Base-by-base conservation (phyloP, 2,888 invertebrate genomes). In the Teleiodes luculella region DNA sequence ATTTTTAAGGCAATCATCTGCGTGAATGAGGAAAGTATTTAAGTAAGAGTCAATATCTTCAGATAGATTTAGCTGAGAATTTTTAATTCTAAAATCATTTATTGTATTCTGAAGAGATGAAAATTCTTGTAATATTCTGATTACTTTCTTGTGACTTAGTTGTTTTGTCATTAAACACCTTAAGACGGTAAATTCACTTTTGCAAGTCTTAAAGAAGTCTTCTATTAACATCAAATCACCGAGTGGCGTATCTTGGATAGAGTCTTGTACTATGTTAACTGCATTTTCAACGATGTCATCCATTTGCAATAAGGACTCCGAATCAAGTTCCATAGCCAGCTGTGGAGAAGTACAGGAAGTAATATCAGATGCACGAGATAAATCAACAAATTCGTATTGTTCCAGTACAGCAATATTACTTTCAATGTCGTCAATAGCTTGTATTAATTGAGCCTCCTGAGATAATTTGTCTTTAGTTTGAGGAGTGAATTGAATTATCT, bases 41-140 rank as follows among this genome's bases (percentile, higher is more conserved):
- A 85, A 61, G 55, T 67, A 72, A 3, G 56, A 62, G 53, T 68
- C 72, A 13, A 79, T 61, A 48, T 82, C 76, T 36, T 75, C 64
- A 2, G 79, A 64, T 7, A 82, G 54, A 3, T 62, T 65, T 0
- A 80, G 61, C 20, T 76, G 61, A 3, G 28, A 47, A 8, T 61
- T 64, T 49, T 77, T 74, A 3, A 54, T 52, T 65, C 79, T 79
- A 56, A 86, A 85, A 20, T 74, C 66, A 48, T 65, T 68, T 7
- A 86, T 72, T 2, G 67, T 68, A 47, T 55, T 67, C 61, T 78
- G 70, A 3, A 87, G 58, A 10, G 66, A 68, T 50, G 57, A 71
- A 61, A 82, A 85, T 61, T 86, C 80, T 66, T 86, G 83, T 18
- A 86, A 59, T 30, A 87, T 65, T 56, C 86, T 70, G 52, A 87